Evolutionary conservation across 2,797 vertebrate species (phyloP).

Genomic region (Molothrus aeneus): DNA sequence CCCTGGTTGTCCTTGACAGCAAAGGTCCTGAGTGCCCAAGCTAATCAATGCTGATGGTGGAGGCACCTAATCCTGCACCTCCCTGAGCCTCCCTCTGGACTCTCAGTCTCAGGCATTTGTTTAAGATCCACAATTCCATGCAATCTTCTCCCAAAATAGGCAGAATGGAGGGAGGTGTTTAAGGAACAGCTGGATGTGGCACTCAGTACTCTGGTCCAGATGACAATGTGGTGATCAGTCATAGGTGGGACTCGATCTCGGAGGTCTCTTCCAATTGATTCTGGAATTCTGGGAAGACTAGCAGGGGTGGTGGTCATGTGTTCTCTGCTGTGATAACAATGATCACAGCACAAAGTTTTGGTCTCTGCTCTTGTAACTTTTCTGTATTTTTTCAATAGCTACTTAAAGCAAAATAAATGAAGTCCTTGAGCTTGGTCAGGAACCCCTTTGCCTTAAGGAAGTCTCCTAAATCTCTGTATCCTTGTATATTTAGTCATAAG

Average conservation of each 20-base stretch:
- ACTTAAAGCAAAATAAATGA: neutral
- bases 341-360: neutral
- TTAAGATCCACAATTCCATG: neutral
- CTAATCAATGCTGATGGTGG: neutral
- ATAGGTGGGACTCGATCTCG: accelerated
- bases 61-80: neutral
- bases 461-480: neutral
- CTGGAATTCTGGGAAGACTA: neutral
- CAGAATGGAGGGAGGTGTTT: neutral
- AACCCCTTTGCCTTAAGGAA: neutral
- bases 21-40: neutral
- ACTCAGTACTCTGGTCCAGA: neutral
- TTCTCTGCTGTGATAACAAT: neutral
- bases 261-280: neutral
- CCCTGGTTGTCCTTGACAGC: neutral
- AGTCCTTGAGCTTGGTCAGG: neutral
- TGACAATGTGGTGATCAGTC: neutral
- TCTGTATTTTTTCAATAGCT: neutral
- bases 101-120: neutral
- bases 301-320: neutral
- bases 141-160: neutral
- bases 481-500: accelerated
- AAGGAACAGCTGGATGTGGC: neutral
- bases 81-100: neutral
- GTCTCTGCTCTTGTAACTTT: neutral